Percentiles rank a stretch among this genome's conserved stretches.
Evolutionary conservation across 2,797 vertebrate genomes (phyloP).

Genomic region (Pipistrellus pipistrellus): DNA sequence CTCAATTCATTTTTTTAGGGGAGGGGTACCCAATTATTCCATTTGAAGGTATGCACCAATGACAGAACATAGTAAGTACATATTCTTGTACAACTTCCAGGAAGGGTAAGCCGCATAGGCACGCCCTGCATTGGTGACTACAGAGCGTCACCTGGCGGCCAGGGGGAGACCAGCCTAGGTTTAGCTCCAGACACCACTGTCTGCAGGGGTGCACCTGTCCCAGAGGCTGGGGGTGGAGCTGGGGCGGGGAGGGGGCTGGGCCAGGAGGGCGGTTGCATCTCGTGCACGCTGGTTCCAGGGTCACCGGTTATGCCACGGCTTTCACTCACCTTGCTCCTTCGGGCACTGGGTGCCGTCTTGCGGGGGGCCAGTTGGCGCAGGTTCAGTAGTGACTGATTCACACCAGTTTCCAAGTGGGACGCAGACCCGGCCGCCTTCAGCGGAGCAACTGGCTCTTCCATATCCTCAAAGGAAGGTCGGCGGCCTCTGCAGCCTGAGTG

Average conservation of each 20-base stretch:
- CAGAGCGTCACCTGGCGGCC: neutral
- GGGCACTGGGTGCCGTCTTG: neutral
- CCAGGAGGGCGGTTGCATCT: too few species aligned
- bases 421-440: too few species aligned
- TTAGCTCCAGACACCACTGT: neutral
- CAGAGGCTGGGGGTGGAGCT: neutral
- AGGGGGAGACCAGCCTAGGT: neutral
- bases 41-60: neutral
- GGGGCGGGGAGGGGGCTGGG: too few species aligned
- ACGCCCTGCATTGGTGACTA: too few species aligned
- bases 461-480: accelerated
- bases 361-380: neutral
- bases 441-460: neutral
- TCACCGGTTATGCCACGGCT: neutral
- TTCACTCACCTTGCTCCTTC: neutral
- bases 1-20: neutral
- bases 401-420: neutral
- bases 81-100: neutral
- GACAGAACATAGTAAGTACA: neutral
- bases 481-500: accelerated
- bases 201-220: neutral
- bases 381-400: neutral
- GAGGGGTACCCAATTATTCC: neutral
- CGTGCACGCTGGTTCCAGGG: too few species aligned
- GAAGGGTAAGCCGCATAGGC: neutral